Evolutionary conservation across 1,140 invertebrate species (phyloP), one percentile per base, ranked within the genome.

Genomic region (Psix sp.): DNA sequence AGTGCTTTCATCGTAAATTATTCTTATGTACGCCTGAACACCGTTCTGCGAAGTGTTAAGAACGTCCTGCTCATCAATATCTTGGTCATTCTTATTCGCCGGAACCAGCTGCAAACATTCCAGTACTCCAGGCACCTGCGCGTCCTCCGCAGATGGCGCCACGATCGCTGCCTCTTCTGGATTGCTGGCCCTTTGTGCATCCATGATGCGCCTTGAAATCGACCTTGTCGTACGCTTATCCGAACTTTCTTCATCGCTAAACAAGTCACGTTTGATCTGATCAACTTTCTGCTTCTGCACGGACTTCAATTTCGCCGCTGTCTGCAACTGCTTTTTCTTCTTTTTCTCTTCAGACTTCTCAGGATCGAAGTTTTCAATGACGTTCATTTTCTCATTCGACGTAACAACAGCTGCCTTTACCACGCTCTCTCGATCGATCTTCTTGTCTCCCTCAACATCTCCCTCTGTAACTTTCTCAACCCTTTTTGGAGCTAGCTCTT

Each of bases 191-290:
- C 60, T 73, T 33, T 70, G 73, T 0, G 42, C 26, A 15, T 75
- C 59, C 17, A 42, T 40, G 7, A 66, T 70, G 16, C 60, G 54
- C 7, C 70, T 51, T 0, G 45, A 72, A 14, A 14, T 77, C 4
- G 74, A 77, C 5, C 76, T 68, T 4, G 77, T 80, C 16, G 78
- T 79, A 10, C 63, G 76, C n/a, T 79, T 76, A 21, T 86, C 80
- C 0, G 57, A 60, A 9, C 60, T 76, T 49, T 86, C 84, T 0
- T 86, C 83, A n/a, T 85, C 83, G 39, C 80, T 85, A 15, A 87
- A 87, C 6, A 87, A 71, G 46, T 87, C 85, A 11, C 86, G 70
- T 21, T 85, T 87, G 0, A 87, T 77, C 43, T 78, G 75, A 45
- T 87, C 84, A 0, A 86, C 81, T 14, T 85, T 86, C 0, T 74